These are phyloP conservation scores for Hydrocynus forskahlii DNA, from an alignment of 2,797 vertebrate species.

Conservation along the genomic window DNA sequence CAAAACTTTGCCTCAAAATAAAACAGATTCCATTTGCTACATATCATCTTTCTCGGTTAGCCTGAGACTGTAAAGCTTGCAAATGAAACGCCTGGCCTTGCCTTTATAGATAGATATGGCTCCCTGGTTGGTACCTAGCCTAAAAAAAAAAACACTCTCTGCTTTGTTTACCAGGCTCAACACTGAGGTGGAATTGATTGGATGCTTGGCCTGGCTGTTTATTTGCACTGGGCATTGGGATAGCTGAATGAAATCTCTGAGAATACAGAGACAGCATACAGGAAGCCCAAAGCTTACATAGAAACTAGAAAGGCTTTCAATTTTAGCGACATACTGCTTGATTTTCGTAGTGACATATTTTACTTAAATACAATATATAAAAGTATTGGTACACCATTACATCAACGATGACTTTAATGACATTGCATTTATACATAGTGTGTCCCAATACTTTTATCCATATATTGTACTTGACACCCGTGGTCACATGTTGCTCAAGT, in stretches of 20 bases:
- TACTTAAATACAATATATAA: not conserved
- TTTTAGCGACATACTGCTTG: not conserved
- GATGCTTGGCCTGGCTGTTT: conserved; percentile 12
- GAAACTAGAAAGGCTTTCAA: not conserved
- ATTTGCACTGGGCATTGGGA: not conserved
- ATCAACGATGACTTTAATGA: too few species aligned
- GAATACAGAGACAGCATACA: not conserved
- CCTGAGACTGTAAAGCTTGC: conserved; percentile 16
- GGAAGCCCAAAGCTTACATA: not conserved
- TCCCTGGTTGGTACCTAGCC: conserved; percentile 35
- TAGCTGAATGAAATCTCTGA: conserved; percentile 13
- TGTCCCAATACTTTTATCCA: too few species aligned
- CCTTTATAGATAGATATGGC: conserved; percentile 40
- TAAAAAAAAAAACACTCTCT: conserved; percentile 3
- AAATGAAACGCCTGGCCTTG: conserved; percentile 37
- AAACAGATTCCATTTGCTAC: conserved; percentile 31
- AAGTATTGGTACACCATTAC: too few species aligned
- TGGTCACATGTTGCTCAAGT: too few species aligned
- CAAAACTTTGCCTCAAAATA: conserved; percentile 10
- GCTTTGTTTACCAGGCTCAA: conserved; percentile 46
- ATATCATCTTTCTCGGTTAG: conserved; percentile 28
- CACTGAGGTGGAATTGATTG: conserved; percentile 28
- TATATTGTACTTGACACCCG: too few species aligned
- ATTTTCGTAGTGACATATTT: not conserved
- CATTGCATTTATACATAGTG: too few species aligned